phyloP scores from a whole-genome alignment of 2,888 invertebrate species.

The Cordilura impudica region DNA sequence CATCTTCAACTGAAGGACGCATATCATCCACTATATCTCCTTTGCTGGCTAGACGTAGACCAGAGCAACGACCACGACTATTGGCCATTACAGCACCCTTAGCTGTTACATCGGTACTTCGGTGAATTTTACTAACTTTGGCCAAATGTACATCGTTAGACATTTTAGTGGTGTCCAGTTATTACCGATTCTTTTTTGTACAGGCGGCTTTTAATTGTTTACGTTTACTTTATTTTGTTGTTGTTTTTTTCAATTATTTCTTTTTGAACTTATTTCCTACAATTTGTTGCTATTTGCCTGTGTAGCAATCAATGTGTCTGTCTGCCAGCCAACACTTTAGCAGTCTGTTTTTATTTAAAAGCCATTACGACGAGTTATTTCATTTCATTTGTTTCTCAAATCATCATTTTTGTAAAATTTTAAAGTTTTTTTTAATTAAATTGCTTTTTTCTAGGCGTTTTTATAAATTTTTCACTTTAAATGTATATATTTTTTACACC shows the following conservation, averaged over 20 bases:
- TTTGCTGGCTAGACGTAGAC: slow-evolving; percentile 40
- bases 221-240: slow-evolving; percentile 50
- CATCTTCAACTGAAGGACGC: slow-evolving; percentile 66
- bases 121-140: slow-evolving; percentile 71
- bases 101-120: slow-evolving; percentile 54
- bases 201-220: slow-evolving; percentile 48
- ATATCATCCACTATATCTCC: slow-evolving; percentile 62
- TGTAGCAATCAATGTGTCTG: slow-evolving; percentile 8
- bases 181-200: neutral
- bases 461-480: slow-evolving; percentile 27
- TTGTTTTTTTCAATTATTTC: slow-evolving; percentile 24
- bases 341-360: neutral
- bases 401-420: slow-evolving; percentile 15
- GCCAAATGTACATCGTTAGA: slow-evolving; percentile 74
- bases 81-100: slow-evolving; percentile 58
- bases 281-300: slow-evolving; percentile 55
- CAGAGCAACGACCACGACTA: slow-evolving; percentile 40
- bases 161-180: slow-evolving; percentile 65
- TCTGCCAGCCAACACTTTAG: slow-evolving; percentile 31
- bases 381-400: neutral
- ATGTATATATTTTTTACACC: slow-evolving; percentile 58
- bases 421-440: neutral
- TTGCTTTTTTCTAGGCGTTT: slow-evolving; percentile 29
- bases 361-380: slow-evolving; percentile 26
- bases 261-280: neutral